Base-by-base conservation (phyloP, 2,113 vertebrate species). In the Spea bombifrons region DNA sequence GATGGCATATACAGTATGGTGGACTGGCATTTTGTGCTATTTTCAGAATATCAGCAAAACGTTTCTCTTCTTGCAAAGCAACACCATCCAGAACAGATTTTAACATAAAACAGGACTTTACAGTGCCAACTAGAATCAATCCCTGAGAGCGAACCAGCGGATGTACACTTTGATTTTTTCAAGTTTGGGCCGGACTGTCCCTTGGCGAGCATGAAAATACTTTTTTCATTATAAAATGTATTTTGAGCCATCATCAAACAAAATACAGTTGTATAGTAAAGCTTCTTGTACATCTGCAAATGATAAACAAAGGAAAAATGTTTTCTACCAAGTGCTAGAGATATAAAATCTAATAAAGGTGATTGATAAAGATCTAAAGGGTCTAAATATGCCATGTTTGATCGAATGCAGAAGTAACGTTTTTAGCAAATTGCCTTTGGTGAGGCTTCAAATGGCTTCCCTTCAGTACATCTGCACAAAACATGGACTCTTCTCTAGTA, bases 261-360 rank as follows among this genome's bases (percentile, higher is more conserved):
- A 73, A 0, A 0, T 45, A 78, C 48, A 67, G 12, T 80, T 68
- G 55, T 45, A 12, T n/a, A 16, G 44, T 76, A 83, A 0, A 59
- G 81, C 71, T 82, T 9, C 81, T 75, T 61, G 30, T 48, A 48
- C 46, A 85, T 72, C 84, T 84, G 65, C 45, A 83, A 86, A 12
- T 84, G 75, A 83, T 82, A 84, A 87, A 84, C 53, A 84, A 80
- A 86, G 43, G 77, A 75, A 84, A 80, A 16, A 45, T 73, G 71
- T 16, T 65, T 81, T 63, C 55, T 73, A 3, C 70, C 69, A 64
- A 84, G 53, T 71, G 47, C 2, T 6, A 65, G 59, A 52, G 78
- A 75, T 72, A 85, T 82, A 84, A 78, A 59, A 77, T 76, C n/a
- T 75, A 76, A 86, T 77, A 82, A 81, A 59, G 64, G 66, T 50